phyloP scores from a whole-genome alignment of 2,113 vertebrate genomes.

The Corythoichthys haematopterus region DNA sequence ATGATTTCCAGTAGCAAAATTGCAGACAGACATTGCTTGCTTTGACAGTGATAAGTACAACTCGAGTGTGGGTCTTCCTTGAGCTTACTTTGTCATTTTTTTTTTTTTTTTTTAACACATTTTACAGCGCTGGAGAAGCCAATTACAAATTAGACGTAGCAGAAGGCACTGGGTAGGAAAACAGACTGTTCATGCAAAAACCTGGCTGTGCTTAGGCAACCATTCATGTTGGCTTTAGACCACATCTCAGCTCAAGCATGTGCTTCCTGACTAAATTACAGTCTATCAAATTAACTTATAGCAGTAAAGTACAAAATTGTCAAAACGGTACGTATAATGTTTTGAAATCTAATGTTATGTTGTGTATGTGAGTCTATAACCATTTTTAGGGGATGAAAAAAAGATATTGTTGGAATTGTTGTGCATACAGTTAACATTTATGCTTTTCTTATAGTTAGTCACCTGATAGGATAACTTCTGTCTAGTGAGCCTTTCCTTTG shows the following conservation, averaged over 20 bases:
- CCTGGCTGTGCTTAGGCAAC: slow-evolving; percentile 31
- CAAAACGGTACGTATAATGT: not conserved
- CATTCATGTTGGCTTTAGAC: slow-evolving; percentile 31
- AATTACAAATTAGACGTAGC: slow-evolving; percentile 17
- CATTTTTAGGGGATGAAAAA: not conserved
- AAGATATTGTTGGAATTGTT: not conserved
- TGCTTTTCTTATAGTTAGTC: no score
- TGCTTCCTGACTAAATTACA: slow-evolving; percentile 12
- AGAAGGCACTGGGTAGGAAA: slow-evolving; percentile 28
- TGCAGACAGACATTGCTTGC: slow-evolving; percentile 8
- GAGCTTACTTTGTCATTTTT: not conserved
- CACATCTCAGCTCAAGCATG: slow-evolving; percentile 14
- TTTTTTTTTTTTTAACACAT: slow-evolving; percentile 1
- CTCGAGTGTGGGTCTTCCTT: slow-evolving; percentile 11
- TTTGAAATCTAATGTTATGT: not conserved
- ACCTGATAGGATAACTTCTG: no score
- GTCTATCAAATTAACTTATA: not conserved
- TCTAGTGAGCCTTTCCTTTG: no score
- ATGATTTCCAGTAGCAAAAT: not conserved
- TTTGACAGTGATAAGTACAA: slow-evolving; percentile 4
- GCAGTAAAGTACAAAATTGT: not conserved
- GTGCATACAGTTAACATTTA: no score
- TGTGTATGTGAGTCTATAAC: not conserved
- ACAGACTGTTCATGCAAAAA: slow-evolving; percentile 30
- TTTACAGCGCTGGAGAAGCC: slow-evolving; percentile 14